phyloP scores from a whole-genome alignment of 2,113 vertebrate species.

The Potamarius usumacintae region DNA sequence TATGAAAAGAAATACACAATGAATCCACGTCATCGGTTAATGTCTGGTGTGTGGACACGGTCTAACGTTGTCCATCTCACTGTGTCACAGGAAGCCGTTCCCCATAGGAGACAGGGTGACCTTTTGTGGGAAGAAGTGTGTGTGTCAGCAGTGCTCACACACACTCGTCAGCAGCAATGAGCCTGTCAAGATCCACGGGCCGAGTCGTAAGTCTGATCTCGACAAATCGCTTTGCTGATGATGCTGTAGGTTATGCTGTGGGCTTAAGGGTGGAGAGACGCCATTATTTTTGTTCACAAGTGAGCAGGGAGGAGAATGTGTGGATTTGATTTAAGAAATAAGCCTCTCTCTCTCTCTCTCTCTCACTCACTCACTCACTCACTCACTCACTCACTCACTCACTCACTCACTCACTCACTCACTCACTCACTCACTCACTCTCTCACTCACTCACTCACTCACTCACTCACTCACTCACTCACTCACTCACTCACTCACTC shows the following conservation, averaged over 20 bases:
- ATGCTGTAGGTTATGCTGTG: too few species aligned
- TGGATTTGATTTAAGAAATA: not conserved
- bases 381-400: not conserved
- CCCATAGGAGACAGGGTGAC: conserved; percentile 97
- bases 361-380: not conserved
- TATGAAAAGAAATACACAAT: not conserved
- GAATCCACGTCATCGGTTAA: not conserved
- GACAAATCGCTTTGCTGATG: not conserved
- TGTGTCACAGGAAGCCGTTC: conserved; percentile 83
- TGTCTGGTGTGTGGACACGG: not conserved
- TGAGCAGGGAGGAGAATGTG: not conserved
- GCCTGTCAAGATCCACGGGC: conserved; percentile 93
- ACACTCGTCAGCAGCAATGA: conserved; percentile 81
- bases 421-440: too few species aligned
- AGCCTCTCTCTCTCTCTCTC: too few species aligned
- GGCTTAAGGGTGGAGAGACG: not conserved
- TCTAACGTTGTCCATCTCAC: conserved; percentile 6
- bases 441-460: too few species aligned
- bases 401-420: too few species aligned
- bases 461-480: not conserved
- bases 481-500: not conserved
- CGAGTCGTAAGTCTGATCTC: conserved; percentile 84
- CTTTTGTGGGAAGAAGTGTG: conserved; percentile 95
- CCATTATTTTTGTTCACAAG: not conserved
- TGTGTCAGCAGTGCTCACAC: conserved; percentile 94